Evolutionary conservation across 2,113 vertebrate genomes (phyloP).

Genomic region (Sterrhoptilus dennistouni): DNA sequence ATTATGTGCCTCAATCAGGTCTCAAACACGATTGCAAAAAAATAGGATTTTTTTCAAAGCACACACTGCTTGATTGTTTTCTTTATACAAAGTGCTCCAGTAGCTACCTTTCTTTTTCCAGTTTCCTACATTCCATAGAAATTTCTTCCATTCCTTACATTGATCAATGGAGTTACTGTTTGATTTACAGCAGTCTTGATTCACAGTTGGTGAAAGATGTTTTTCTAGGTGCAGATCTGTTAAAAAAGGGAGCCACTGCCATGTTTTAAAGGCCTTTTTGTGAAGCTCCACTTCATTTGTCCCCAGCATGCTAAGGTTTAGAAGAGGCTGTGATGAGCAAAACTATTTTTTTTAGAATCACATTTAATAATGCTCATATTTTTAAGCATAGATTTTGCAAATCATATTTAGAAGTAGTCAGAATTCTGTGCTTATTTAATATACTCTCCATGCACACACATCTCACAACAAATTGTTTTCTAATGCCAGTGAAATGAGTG

Average conservation of each 20-base stretch:
- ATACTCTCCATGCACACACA: neutral
- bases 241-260: neutral
- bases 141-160: constrained; percentile 50
- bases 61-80: constrained; percentile 44
- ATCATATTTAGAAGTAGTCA: neutral
- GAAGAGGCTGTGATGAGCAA: neutral
- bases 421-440: neutral
- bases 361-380: neutral
- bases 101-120: constrained; percentile 47
- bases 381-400: neutral
- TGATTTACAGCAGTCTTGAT: neutral
- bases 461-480: neutral
- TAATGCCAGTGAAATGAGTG: neutral
- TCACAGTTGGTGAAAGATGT: neutral
- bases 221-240: constrained; percentile 16
- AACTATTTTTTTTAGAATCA: neutral
- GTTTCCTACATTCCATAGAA: constrained; percentile 64
- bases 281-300: neutral
- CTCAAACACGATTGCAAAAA: neutral
- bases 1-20: neutral
- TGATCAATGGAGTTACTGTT: constrained; percentile 73
- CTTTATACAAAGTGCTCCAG: constrained; percentile 23
- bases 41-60: neutral
- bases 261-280: neutral
- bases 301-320: neutral